Conservation (phyloP, 2,113 vertebrate species). For the Muntiacus muntjak region DNA sequence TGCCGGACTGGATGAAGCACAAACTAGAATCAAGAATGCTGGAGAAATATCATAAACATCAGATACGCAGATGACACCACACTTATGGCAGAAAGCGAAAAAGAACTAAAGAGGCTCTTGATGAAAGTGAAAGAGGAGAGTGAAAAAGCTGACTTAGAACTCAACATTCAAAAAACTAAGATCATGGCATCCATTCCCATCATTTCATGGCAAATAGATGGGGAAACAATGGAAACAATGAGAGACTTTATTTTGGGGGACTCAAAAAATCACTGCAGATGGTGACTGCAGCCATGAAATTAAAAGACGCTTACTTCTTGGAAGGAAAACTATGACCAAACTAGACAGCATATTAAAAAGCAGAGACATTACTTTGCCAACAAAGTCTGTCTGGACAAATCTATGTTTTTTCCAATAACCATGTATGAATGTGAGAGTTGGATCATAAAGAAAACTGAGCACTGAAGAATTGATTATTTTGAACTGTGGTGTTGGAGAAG, state of each 20-base stretch:
- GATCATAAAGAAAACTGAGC: neutral
- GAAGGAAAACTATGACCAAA: neutral
- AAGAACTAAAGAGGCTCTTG: neutral
- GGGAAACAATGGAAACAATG: neutral
- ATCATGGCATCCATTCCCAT: accelerated
- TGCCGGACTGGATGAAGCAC: neutral
- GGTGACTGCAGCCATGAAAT: neutral
- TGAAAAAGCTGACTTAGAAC: neutral
- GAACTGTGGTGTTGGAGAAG: neutral
- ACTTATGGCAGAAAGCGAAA: neutral
- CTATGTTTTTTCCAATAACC: neutral
- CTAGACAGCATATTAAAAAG: neutral
- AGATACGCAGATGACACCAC: neutral
- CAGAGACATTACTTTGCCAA: neutral
- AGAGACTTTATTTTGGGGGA: neutral
- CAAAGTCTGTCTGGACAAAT: neutral
- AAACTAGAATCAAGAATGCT: neutral
- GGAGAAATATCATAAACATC: neutral
- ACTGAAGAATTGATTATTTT: neutral
- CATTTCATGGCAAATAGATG: neutral
- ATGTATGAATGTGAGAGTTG: neutral
- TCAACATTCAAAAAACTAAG: neutral
- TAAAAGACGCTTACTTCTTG: neutral
- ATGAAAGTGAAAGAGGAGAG: neutral
- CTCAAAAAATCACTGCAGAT: neutral